These are phyloP conservation scores for Phataginus tetradactyla DNA, from an alignment of 2,797 vertebrate genomes.

Conservation along the genomic window DNA sequence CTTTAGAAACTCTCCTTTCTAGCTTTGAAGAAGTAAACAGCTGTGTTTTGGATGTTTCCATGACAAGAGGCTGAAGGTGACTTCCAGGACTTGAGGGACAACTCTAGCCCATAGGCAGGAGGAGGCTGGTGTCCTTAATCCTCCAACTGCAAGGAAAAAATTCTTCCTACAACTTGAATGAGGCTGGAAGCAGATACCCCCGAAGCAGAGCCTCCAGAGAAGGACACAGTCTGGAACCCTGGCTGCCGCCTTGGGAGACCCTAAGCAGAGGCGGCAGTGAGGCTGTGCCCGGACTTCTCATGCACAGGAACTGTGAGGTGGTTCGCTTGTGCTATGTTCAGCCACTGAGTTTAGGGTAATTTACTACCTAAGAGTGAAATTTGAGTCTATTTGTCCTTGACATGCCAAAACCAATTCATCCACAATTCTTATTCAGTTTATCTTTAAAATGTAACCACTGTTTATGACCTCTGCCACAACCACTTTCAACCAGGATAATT, in stretches of 20 bases:
- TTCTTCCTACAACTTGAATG: background rate
- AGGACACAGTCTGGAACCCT: background rate
- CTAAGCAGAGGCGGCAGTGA: background rate
- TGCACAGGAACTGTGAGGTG: background rate
- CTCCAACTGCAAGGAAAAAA: background rate
- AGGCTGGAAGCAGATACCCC: background rate
- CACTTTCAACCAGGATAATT: background rate
- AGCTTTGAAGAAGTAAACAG: background rate
- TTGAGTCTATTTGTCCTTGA: background rate
- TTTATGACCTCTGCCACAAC: background rate
- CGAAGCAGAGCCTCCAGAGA: background rate
- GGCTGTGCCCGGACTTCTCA: background rate
- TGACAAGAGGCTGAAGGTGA: background rate
- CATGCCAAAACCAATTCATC: background rate
- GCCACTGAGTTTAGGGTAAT: background rate
- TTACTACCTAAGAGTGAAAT: background rate
- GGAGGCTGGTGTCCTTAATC: background rate
- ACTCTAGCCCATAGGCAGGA: background rate
- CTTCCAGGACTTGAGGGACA: background rate
- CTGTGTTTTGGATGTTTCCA: background rate
- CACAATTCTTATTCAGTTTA: background rate
- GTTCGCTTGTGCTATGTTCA: background rate
- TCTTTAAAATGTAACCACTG: background rate
- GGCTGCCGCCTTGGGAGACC: fast-evolving
- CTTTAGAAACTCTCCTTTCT: background rate